Conservation (phyloP, 64 coral and sea anemone genomes). For the Actinia tenebrosa region DNA sequence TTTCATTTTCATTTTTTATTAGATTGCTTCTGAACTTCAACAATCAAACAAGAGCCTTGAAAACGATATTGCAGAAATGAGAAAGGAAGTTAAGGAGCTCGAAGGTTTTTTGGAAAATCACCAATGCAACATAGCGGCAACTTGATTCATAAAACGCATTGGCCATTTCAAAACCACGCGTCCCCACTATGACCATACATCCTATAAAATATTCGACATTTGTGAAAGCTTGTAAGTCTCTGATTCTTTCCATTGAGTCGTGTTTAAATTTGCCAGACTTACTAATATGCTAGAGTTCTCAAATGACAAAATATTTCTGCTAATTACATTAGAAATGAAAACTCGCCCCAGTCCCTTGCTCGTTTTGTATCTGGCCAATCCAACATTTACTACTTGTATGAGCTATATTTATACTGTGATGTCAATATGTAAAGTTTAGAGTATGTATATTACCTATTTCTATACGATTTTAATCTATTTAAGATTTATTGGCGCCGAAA, state of each 20-base stretch:
- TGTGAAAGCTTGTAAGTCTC: too few relatives aligned
- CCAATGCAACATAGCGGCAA: background rate
- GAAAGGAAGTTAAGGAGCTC: conserved; percentile 1
- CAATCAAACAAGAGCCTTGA: conserved; percentile 10
- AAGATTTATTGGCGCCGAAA: background rate
- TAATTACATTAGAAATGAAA: too few relatives aligned
- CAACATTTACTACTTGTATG: background rate
- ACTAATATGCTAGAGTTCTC: too few relatives aligned
- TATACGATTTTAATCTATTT: background rate
- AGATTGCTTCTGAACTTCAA: conserved; percentile 8
- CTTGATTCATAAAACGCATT: background rate
- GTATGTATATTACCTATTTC: too few relatives aligned
- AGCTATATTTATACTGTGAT: conserved; percentile 1
- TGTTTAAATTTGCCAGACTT: too few relatives aligned
- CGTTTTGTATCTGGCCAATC: background rate
- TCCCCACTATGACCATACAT: too few relatives aligned
- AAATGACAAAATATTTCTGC: too few relatives aligned
- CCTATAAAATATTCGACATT: too few relatives aligned
- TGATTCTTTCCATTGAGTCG: too few relatives aligned
- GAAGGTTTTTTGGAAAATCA: background rate
- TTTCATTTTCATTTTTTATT: background rate
- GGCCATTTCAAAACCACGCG: too few relatives aligned
- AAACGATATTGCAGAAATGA: conserved; percentile 3
- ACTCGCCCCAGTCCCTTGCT: background rate
- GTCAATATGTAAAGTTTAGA: background rate